Conservation (phyloP, 2,888 invertebrate species). For the Leptogaster cylindrica region DNA sequence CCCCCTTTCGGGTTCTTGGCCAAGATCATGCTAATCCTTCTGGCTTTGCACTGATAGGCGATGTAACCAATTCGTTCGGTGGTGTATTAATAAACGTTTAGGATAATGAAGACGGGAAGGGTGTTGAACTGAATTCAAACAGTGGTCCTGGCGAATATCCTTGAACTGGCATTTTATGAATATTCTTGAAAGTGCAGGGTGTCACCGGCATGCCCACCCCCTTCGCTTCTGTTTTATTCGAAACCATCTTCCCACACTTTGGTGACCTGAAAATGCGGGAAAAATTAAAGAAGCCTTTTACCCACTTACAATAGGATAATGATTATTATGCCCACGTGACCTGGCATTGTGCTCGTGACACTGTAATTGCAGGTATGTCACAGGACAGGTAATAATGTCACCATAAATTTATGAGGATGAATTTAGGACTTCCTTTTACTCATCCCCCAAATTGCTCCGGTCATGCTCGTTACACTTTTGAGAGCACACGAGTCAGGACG, state of each 20-base stretch:
- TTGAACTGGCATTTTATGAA: neutral
- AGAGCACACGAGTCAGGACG: too few species aligned
- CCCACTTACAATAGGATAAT: conserved; percentile 40
- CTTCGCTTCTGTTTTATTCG: neutral
- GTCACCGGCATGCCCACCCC: neutral
- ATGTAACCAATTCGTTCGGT: conserved; percentile 24
- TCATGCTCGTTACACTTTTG: too few species aligned
- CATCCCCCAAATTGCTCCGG: too few species aligned
- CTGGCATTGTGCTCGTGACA: conserved; percentile 44
- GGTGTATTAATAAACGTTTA: conserved; percentile 41
- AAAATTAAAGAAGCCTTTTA: conserved; percentile 41
- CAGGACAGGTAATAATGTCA: conserved; percentile 33
- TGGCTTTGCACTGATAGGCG: conserved; percentile 35
- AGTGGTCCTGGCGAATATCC: neutral
- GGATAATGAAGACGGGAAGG: conserved; percentile 40
- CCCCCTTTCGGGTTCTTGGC: neutral
- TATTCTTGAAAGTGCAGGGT: too few species aligned
- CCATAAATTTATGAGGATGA: conserved; percentile 31
- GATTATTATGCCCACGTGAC: conserved; percentile 44
- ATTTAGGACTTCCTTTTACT: neutral
- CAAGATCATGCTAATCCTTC: conserved; percentile 29
- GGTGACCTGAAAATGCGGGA: neutral
- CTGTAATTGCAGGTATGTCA: conserved; percentile 42
- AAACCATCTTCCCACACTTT: conserved; percentile 19
- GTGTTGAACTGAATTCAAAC: conserved; percentile 33